Evolutionary conservation across 2,797 vertebrate species (phyloP).

Genomic region (Antrozous pallidus): DNA sequence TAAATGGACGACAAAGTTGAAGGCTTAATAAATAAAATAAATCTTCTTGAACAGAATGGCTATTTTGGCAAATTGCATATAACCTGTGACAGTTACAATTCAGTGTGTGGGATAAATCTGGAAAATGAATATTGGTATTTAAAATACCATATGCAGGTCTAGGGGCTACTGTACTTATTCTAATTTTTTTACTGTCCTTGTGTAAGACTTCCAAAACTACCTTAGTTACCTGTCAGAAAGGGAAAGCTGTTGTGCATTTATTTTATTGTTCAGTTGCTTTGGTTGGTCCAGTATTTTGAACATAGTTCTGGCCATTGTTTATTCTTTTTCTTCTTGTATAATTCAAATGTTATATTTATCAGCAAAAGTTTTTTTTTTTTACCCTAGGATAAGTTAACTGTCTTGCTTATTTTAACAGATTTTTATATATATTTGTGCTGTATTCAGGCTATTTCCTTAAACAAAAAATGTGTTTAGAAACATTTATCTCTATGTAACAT

Average conservation of each 20-base stretch:
- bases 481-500: background rate
- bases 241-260: background rate
- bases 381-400: background rate
- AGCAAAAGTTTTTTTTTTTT: background rate
- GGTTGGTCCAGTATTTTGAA: background rate
- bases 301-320: background rate
- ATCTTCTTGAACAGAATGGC: background rate
- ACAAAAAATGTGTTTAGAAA: background rate
- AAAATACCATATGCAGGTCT: background rate
- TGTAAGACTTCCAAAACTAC: background rate
- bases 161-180: background rate
- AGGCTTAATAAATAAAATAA: background rate
- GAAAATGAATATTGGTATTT: background rate
- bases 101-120: background rate
- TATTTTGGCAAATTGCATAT: background rate
- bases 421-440: background rate
- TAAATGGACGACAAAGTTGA: background rate
- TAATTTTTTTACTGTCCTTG: background rate
- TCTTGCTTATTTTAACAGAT: background rate
- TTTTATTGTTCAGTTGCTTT: background rate
- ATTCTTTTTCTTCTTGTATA: background rate
- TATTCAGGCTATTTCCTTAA: background rate
- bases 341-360: background rate
- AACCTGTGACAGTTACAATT: background rate
- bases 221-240: background rate